Evolutionary conservation across 1,140 invertebrate genomes (phyloP).

Genomic region (Hydropsyche tenuis): DNA sequence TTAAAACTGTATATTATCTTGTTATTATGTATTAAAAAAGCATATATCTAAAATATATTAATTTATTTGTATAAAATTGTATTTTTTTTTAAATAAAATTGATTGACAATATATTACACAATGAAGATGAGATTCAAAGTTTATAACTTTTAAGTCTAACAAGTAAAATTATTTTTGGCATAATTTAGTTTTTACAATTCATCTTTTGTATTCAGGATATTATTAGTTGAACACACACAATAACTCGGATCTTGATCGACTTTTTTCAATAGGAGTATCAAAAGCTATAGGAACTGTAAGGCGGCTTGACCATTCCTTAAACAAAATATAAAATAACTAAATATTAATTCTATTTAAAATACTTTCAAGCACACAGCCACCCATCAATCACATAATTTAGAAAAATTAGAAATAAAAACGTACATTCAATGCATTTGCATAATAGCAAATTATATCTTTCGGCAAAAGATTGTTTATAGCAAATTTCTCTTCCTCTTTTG

Average conservation of each 20-base stretch:
- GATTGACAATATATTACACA: neutral
- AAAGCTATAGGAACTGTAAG: slow-evolving; percentile 68
- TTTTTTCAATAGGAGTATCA: slow-evolving; percentile 75
- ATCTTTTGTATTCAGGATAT: slow-evolving; percentile 53
- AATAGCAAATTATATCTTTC: slow-evolving; percentile 89
- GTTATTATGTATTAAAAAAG: neutral
- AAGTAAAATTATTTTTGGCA: slow-evolving; percentile 2
- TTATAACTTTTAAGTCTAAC: neutral
- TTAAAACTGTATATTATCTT: neutral
- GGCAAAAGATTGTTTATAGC: slow-evolving; percentile 82
- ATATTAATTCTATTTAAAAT: no score
- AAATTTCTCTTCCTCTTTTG: slow-evolving; percentile 75
- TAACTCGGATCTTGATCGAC: slow-evolving; percentile 66
- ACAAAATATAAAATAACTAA: no score
- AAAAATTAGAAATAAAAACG: slow-evolving; percentile 41
- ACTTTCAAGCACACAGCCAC: no score
- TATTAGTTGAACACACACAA: slow-evolving; percentile 54
- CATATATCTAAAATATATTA: neutral
- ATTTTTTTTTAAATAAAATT: neutral
- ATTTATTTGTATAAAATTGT: neutral
- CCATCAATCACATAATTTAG: no score
- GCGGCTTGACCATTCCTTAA: slow-evolving; percentile 75
- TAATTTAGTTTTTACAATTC: slow-evolving; percentile 57
- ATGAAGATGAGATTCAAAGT: neutral
- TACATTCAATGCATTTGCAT: slow-evolving; percentile 79